Evolutionary conservation across 2,888 invertebrate genomes (phyloP).

Genomic region (Callinectes sapidus): DNA sequence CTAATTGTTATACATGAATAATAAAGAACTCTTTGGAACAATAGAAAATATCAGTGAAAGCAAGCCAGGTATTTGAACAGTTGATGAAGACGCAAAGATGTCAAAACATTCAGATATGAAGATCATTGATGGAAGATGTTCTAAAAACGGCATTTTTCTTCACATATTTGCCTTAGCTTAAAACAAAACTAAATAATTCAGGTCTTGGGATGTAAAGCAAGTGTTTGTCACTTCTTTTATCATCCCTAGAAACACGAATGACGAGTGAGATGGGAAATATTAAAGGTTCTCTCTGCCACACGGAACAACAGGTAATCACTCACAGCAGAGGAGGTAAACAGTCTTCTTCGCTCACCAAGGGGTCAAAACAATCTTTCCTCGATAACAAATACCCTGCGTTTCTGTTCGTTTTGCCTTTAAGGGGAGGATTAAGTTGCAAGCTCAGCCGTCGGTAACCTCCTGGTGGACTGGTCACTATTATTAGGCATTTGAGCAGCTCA

Average conservation of each 20-base stretch:
- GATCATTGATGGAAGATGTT: too few relatives aligned
- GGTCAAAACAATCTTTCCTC: slow-evolving; percentile 13
- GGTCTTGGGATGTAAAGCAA: not conserved
- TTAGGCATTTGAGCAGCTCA: slow-evolving; percentile 37
- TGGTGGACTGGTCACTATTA: slow-evolving; percentile 24
- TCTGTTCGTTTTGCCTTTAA: slow-evolving; percentile 20
- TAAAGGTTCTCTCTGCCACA: not conserved
- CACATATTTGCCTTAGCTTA: too few relatives aligned
- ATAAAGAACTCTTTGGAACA: too few relatives aligned
- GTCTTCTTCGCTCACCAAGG: not conserved
- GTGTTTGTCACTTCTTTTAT: not conserved
- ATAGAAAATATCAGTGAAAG: too few relatives aligned
- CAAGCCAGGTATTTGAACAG: too few relatives aligned
- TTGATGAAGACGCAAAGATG: too few relatives aligned
- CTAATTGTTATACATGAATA: too few relatives aligned
- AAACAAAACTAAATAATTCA: too few relatives aligned
- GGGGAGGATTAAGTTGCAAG: slow-evolving; percentile 13
- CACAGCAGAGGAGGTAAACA: not conserved
- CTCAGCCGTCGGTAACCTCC: not conserved
- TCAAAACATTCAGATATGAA: too few relatives aligned
- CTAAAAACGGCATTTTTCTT: too few relatives aligned
- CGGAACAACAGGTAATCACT: not conserved
- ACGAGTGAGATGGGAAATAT: not conserved
- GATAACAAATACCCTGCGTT: slow-evolving; percentile 24
- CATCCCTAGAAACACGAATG: not conserved